Conservation (phyloP, 2,888 invertebrate genomes). For the Nomada lathburiana region DNA sequence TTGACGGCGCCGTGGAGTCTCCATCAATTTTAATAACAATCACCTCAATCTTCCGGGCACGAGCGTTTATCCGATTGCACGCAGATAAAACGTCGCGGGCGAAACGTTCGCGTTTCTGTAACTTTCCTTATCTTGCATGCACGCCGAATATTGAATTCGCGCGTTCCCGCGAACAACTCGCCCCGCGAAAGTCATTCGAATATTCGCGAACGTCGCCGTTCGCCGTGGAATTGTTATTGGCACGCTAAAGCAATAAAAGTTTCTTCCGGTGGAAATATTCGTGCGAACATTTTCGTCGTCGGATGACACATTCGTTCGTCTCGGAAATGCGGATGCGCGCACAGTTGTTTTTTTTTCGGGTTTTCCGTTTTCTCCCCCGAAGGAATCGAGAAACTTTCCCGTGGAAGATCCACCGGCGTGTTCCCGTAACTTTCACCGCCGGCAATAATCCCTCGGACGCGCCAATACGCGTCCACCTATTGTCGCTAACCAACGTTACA, state of each 20-base stretch:
- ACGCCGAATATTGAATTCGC: constrained; percentile 13
- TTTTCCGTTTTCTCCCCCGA: not conserved
- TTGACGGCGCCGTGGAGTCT: not conserved
- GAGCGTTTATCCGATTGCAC: not conserved
- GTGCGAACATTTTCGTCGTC: not conserved
- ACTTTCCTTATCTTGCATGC: constrained; percentile 1
- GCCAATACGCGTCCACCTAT: not conserved
- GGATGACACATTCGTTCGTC: constrained; percentile 12
- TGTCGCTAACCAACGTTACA: not conserved
- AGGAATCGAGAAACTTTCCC: not conserved
- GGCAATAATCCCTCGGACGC: constrained; percentile 3
- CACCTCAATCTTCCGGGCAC: not conserved
- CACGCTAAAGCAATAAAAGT: constrained; percentile 34
- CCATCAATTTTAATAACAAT: constrained; percentile 4
- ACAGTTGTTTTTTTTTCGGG: not conserved
- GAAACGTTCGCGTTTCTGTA: not conserved
- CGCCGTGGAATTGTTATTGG: constrained; percentile 26
- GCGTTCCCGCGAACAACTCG: not conserved
- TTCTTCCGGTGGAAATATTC: constrained; percentile 11
- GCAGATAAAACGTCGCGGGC: constrained; percentile 8
- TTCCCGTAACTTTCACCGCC: constrained; percentile 7
- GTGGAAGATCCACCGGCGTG: not conserved
- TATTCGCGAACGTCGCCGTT: constrained; percentile 2
- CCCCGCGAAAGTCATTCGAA: constrained; percentile 4
- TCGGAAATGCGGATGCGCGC: not conserved